Conservation (phyloP, 2,797 vertebrate species). For the Oreortyx pictus region DNA sequence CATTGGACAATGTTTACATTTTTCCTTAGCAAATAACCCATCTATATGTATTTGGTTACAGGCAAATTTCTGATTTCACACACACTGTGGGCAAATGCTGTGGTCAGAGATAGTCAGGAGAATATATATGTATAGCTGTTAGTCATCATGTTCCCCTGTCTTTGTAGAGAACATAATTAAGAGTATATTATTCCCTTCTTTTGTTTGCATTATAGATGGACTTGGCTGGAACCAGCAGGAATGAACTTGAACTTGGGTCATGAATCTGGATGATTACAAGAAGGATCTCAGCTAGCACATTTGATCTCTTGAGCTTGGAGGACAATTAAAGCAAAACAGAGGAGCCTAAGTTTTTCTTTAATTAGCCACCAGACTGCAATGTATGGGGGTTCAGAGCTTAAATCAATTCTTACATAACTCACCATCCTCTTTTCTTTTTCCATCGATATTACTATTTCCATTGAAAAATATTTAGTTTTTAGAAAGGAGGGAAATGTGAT, state of each 20-base stretch:
- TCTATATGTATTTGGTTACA: background rate
- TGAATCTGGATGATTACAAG: background rate
- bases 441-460: conserved; percentile 74
- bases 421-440: conserved; percentile 53
- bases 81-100: background rate
- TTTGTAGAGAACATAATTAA: conserved; percentile 1
- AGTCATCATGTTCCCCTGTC: background rate
- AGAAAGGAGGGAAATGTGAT: conserved; percentile 83
- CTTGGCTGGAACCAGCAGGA: conserved; percentile 24
- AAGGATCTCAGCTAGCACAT: background rate
- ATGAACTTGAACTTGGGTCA: conserved; percentile 6
- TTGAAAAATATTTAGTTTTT: conserved; percentile 76
- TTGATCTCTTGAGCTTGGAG: conserved; percentile 32
- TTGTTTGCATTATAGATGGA: conserved; percentile 37
- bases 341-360: conserved; percentile 32
- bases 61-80: background rate
- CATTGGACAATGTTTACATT: background rate
- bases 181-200: background rate
- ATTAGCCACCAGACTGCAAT: conserved; percentile 36
- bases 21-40: background rate
- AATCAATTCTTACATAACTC: conserved; percentile 66
- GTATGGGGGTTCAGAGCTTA: conserved; percentile 31
- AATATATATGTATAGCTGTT: background rate
- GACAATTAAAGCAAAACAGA: conserved; percentile 19
- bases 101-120: conserved; percentile 1